Evolutionary conservation across 2,797 vertebrate species (phyloP), one percentile per base, ranked within the genome.

Genomic region (Eulemur coronatus): DNA sequence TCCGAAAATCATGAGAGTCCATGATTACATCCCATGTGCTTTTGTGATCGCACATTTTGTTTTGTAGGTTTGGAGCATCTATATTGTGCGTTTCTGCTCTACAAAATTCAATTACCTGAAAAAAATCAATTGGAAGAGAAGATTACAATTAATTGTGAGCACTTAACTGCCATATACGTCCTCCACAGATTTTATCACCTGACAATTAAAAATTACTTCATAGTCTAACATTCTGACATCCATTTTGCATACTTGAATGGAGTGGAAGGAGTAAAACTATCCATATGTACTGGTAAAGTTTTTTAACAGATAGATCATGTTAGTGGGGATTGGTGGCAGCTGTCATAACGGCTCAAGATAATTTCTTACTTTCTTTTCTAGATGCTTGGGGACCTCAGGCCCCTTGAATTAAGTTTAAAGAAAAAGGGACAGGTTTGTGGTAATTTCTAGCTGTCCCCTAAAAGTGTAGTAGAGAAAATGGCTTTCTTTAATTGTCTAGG

Each of bases 31-130:
- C 98, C 98, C 98, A 98, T 0, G 97, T 98, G 70, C 98, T 98
- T 95, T 91, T 98, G 69, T 75, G 59, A 50, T 96, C 76, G 65
- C 99, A 99, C 46, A 98, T 98, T 95, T 97, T 96, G 95, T 99
- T 99, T 73, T 99, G 98, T 94, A 98, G 97, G 94, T 98, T 99
- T 96, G 98, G 98, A 73, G 99, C 98, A 43, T 98, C 96, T 18
- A 0, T 26, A 22, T 99, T 99, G 86, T 99, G 98, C 33, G 96
- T 98, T 8, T 80, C 28, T 82, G 96, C 48, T 84, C 98, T 92
- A 96, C 98, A 99, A 97, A 99, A 99, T 76, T 96, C 94, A 55
- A 55, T 91, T 67, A 98, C 97, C 99, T 99, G 72, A 57, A 97
- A 91, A 86, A 95, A 94, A 76, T 72, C 35, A 96, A 43, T 96